Evolutionary conservation across 1,140 invertebrate species (phyloP).

Genomic region (Leptoteleia sp.): DNA sequence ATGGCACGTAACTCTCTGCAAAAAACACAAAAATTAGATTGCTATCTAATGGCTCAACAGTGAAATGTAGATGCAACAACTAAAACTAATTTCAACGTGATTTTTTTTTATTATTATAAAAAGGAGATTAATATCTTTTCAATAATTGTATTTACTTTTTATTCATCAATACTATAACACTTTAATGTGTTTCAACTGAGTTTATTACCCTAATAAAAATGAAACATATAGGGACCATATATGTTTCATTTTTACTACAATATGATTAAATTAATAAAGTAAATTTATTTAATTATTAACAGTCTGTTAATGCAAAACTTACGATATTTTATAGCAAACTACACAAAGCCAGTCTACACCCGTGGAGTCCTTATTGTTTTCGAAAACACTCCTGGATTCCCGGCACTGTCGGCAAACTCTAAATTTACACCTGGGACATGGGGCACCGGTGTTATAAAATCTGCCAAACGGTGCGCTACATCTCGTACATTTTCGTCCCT

Average conservation of each 20-base stretch:
- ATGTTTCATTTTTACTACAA: no score
- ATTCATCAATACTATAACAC: no score
- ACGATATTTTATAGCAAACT: conserved; percentile 86
- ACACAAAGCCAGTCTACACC: conserved; percentile 87
- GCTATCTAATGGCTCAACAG: conserved; percentile 63
- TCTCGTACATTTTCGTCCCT: conserved; percentile 85
- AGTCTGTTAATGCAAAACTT: conserved; percentile 20
- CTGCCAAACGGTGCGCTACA: conserved; percentile 87
- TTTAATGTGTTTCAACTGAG: no score
- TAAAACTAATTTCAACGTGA: no score
- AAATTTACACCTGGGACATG: conserved; percentile 86
- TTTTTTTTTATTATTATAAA: no score
- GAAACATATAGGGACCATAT: no score
- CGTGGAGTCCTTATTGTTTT: conserved; percentile 76
- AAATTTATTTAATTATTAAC: no score
- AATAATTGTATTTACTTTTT: no score
- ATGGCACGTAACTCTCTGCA: conserved; percentile 87
- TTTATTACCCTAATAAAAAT: no score
- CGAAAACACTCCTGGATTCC: conserved; percentile 79
- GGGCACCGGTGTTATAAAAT: conserved; percentile 88
- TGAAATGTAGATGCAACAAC: conserved; percentile 43
- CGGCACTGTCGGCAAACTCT: conserved; percentile 89
- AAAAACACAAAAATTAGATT: conserved; percentile 69
- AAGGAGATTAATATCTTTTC: no score
- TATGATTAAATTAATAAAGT: no score